Evolutionary conservation across 2,113 vertebrate species (phyloP), one percentile per base, ranked within the genome.

Genomic region (Eurystomus gularis): DNA sequence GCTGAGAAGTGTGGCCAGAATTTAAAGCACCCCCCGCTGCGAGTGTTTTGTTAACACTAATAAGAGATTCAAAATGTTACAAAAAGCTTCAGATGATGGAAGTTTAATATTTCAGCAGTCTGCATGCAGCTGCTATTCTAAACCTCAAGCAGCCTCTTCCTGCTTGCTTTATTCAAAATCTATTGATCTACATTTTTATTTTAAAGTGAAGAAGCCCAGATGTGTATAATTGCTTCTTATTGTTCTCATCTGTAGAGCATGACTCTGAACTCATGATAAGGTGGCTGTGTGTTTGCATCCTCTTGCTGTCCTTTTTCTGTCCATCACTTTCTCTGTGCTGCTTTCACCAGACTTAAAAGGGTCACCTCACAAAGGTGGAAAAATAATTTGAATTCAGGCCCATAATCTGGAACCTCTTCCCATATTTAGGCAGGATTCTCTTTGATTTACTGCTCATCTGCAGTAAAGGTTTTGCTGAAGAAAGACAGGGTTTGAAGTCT

Each of bases 31-130:
- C 46, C 49, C 65, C 71, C 61, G 57, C 40, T 87, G 76, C 2
- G 64, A 87, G n/a, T 68, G 19, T 96, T 96, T 95, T 93, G 85
- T 96, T 96, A 95, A 58, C 79, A 78, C 44, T 93, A 94, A 62
- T 84, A 88, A 76, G 65, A 91, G 35, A 87, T 86, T 86, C 71
- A 90, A 94, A 96, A 91, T 3, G 2, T 90, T 69, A 83, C 10
- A 17, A 75, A 61, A 94, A 90, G 31, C 82, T 52, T 80, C 69
- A 75, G 33, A 93, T 69, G 23, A 96, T 75, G 48, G 33, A 93
- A 78, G 42, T 92, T 92, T 77, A 88, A 61, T 96, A 94, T 92
- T 91, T 86, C 82, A 86, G n/a, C 69, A 81, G 82, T 52, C 54
- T 58, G 31, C 37, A 31, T 51, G 61, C 89, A 96, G 77, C 91